Percentiles rank a stretch among this genome's conserved stretches.
Evolutionary conservation across 2,888 invertebrate species (phyloP).

Genomic region (Drosophila borealis): DNA sequence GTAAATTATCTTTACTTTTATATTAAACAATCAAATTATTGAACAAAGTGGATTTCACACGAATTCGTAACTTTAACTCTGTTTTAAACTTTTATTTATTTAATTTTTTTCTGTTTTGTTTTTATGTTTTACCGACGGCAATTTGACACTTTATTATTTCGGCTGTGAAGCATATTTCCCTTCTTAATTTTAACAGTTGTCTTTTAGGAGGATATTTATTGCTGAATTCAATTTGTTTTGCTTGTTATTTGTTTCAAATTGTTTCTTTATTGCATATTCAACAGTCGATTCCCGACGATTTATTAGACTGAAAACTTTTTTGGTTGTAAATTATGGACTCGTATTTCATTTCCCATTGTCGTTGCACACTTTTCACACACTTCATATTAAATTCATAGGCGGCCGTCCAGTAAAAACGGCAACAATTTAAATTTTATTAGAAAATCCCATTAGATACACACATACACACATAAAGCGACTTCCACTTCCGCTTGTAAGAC

Average conservation of each 20-base stretch:
- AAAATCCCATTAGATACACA: conserved; percentile 79
- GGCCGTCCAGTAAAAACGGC: conserved; percentile 40
- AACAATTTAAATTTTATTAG: conserved; percentile 79
- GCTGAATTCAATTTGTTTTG: background rate
- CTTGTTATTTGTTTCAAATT: background rate
- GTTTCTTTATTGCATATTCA: conserved; percentile 12
- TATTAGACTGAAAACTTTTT: conserved; percentile 12
- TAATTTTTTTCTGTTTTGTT: background rate
- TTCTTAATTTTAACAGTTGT: conserved; percentile 1
- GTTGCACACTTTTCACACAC: conserved; percentile 36
- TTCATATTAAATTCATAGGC: conserved; percentile 59
- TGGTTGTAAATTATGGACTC: conserved; percentile 27
- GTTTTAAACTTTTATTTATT: background rate
- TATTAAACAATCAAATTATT: too few species aligned
- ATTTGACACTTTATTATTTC: conserved; percentile 23
- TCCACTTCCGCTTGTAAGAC: conserved; percentile 71
- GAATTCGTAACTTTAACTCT: background rate
- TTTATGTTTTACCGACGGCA: conserved; percentile 43
- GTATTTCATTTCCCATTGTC: conserved; percentile 13
- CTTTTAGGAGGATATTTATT: background rate
- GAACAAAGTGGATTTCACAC: background rate
- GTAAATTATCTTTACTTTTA: too few species aligned
- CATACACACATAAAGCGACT: conserved; percentile 46
- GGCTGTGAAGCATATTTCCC: conserved; percentile 3
- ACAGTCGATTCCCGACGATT: conserved; percentile 5